phyloP scores from a whole-genome alignment of 2,888 invertebrate genomes.

The Pollenia labialis region DNA sequence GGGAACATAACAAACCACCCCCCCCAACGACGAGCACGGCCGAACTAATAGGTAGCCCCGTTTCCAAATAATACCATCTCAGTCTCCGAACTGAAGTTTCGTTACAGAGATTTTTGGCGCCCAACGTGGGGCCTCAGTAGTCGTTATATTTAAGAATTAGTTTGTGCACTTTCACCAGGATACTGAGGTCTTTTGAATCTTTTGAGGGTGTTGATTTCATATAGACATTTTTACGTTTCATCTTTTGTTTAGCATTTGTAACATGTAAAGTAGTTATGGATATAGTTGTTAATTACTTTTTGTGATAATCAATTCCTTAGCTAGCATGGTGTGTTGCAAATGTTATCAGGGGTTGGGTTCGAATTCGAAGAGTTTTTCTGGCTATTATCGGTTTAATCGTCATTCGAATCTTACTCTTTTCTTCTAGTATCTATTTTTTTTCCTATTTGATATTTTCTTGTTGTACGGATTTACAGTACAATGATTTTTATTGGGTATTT shows the following conservation, averaged over 20 bases:
- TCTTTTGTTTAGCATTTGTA: not conserved
- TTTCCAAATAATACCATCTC: too few species aligned
- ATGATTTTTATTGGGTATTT: not conserved
- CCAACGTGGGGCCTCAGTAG: too few species aligned
- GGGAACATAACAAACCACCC: too few species aligned
- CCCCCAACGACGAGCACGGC: too few species aligned
- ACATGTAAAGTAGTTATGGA: not conserved
- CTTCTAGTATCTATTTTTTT: not conserved
- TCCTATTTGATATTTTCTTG: not conserved
- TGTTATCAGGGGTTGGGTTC: not conserved
- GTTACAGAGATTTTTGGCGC: too few species aligned
- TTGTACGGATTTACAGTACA: not conserved
- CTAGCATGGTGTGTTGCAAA: not conserved
- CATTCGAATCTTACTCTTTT: not conserved
- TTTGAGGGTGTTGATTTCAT: not conserved
- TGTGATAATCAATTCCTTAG: not conserved
- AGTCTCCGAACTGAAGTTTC: too few species aligned
- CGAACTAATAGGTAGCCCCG: too few species aligned
- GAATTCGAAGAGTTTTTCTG: not conserved
- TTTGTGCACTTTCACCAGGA: too few species aligned
- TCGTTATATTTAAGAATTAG: too few species aligned
- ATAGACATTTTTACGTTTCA: not conserved
- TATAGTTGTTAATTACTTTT: not conserved
- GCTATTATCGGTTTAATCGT: not conserved
- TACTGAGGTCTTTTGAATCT: too few species aligned